These are phyloP conservation scores for Euglossa dilemma DNA, from an alignment of 1,140 invertebrate genomes.

Conservation along the genomic window DNA sequence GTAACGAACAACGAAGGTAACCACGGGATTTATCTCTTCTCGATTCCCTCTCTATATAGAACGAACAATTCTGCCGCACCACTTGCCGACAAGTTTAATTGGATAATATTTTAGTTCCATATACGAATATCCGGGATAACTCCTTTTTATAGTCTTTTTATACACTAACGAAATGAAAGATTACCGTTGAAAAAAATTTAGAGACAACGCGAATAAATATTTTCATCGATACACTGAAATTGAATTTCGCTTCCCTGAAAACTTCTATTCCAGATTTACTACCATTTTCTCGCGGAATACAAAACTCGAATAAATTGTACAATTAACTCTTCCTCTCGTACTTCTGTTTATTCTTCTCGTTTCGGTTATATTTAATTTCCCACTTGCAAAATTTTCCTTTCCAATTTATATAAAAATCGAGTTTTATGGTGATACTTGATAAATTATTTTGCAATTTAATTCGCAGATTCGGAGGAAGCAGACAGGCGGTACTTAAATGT, in stretches of 20 bases:
- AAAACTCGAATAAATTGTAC: background rate
- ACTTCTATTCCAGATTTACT: background rate
- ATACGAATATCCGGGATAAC: too few relatives aligned
- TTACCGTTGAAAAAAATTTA: background rate
- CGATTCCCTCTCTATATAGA: slow-evolving; percentile 1
- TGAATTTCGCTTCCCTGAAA: too few relatives aligned
- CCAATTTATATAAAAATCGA: background rate
- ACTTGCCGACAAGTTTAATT: background rate
- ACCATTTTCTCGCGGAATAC: background rate
- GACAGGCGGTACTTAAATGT: slow-evolving; percentile 36
- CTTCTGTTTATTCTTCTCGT: background rate
- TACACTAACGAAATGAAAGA: too few relatives aligned
- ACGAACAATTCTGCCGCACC: background rate
- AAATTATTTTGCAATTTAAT: background rate
- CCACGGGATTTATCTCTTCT: slow-evolving; percentile 1
- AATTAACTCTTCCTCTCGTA: background rate
- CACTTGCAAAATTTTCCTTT: too few relatives aligned
- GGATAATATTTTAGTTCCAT: background rate
- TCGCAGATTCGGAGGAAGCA: slow-evolving; percentile 28
- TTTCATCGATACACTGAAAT: too few relatives aligned
- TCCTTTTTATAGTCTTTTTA: background rate
- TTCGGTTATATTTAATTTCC: rapidly evolving
- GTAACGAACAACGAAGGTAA: slow-evolving; percentile 55
- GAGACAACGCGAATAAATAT: background rate
- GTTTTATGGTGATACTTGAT: background rate